These are phyloP conservation scores for Choristoneura fumiferana DNA, from an alignment of 1,140 invertebrate genomes.

Conservation along the genomic window DNA sequence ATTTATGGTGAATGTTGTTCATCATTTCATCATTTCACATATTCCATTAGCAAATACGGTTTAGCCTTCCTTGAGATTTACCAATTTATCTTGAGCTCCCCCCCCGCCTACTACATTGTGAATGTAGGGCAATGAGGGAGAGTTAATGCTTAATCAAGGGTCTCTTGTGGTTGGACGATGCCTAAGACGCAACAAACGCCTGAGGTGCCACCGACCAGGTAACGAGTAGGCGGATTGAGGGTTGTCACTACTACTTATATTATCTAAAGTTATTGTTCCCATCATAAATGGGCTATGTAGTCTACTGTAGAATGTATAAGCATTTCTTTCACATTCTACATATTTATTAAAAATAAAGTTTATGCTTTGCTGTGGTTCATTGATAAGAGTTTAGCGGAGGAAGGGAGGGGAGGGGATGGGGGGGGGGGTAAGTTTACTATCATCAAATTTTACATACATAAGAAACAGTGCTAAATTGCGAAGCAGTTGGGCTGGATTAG, in stretches of 20 bases:
- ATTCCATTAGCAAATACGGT: conserved; percentile 72
- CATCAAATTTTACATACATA: too few species aligned
- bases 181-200: conserved; percentile 66
- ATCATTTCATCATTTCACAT: conserved; percentile 60
- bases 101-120: conserved; percentile 27
- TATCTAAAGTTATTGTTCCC: neutral
- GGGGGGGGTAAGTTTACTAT: too few species aligned
- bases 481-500: too few species aligned
- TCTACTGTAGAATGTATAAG: too few species aligned
- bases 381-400: too few species aligned
- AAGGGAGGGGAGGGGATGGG: too few species aligned
- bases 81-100: conserved; percentile 44
- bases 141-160: conserved; percentile 53
- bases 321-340: too few species aligned
- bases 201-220: conserved; percentile 63
- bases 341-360: too few species aligned
- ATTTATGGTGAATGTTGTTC: conserved; percentile 57
- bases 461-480: too few species aligned
- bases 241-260: conserved; percentile 32
- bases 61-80: conserved; percentile 49
- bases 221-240: conserved; percentile 50
- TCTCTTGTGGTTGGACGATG: conserved; percentile 48
- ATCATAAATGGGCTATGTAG: too few species aligned
- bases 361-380: too few species aligned
- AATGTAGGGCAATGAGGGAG: conserved; percentile 44